Evolutionary conservation across 1,140 invertebrate species (phyloP), one percentile per base, ranked within the genome.

Genomic region (Oreohelix idahoensis): DNA sequence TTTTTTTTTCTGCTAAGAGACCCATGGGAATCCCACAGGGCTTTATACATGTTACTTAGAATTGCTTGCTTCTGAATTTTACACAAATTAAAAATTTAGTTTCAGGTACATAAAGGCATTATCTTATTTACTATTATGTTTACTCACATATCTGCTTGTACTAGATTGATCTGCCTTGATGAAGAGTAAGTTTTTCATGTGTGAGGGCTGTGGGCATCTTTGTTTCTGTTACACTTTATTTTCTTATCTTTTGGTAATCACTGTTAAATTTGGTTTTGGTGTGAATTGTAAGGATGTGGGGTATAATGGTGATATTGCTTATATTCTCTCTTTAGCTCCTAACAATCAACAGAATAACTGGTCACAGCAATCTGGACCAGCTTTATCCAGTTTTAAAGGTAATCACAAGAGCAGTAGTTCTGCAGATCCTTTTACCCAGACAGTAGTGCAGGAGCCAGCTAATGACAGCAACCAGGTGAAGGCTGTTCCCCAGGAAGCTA

Each of bases 311-410:
- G 53, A 58, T 58, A 58, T 23, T 58, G 53, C 20, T 58, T 58
- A 58, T 23, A 69, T 42, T 82, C 11, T 75, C 71, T 82, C 38
- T 42, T 36, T 76, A 74, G 69, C 69, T 36, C 26, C 32, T 53
- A 77, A 53, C 11, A 20, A 11, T 36, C 42, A 77, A 26, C 75
- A 35, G 8, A 77, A 53, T 77, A 77, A 36, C 75, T 77, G 75
- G 75, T 32, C 49, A 1, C 39, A 49, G 39, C 42, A 70, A 39
- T 69, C 49, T 58, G 53, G 70, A 15, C 83, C 39, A 66, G 36
- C 29, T 38, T 13, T 20, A 36, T 63, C 26, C 39, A 83, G 45
- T 49, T 76, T 1, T 15, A 45, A 13, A 71, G 38, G 20, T 13
- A 71, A 32, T n/a, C 77, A 32, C 32, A 83, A 42, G 49, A 81